Base-by-base conservation (phyloP, 2,113 vertebrate genomes). In the Bubalus kerabau region DNA sequence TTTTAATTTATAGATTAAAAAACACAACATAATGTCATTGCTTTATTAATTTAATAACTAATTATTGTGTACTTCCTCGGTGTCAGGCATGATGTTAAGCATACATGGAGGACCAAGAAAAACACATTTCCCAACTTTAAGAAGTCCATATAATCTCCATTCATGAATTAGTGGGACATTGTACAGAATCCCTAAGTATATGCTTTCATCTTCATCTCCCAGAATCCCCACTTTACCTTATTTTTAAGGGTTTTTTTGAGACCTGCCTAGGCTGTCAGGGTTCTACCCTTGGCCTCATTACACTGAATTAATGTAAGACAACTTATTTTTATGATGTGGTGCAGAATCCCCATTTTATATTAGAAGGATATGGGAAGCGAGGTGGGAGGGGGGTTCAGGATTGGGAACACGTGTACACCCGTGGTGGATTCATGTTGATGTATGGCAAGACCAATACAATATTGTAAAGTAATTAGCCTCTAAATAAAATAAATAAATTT, bases 251-350 rank as follows among this genome's bases (percentile, higher is more conserved):
- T 8, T 54, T 64, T 67, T 95, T 82, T 88, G 14, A 90, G 32
- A 54, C 3, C 10, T 40, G 43, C 59, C 32, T 83, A 84, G 32
- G 54, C 62, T 97, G 57, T 74, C 89, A 96, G 23, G 17, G 2
- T 91, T 94, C 40, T 83, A 78, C 40, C 83, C 80, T 80, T 91
- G 84, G 67, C 46, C 74, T 84, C 62, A n/a, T 94, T 74, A 62
- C 46, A 87, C 46, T 48, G 52, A 94, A 89, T 80, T 95, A 96
- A 96, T 95, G 48, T 92, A 76, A 96, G 86, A 94, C 46, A 93
- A 93, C 57, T 97, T 96, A 97, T 97, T 90, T 97, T 93, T 95
- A 94, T 76, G 97, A 43, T 46, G 87, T 2, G 2, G 52, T 90
- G 12, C 94, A 90, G 48, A 94, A 94, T 83, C 26, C 15, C n/a